These are phyloP conservation scores for Octonoba sinensis DNA, from an alignment of 2,888 invertebrate species.

Conservation along the genomic window DNA sequence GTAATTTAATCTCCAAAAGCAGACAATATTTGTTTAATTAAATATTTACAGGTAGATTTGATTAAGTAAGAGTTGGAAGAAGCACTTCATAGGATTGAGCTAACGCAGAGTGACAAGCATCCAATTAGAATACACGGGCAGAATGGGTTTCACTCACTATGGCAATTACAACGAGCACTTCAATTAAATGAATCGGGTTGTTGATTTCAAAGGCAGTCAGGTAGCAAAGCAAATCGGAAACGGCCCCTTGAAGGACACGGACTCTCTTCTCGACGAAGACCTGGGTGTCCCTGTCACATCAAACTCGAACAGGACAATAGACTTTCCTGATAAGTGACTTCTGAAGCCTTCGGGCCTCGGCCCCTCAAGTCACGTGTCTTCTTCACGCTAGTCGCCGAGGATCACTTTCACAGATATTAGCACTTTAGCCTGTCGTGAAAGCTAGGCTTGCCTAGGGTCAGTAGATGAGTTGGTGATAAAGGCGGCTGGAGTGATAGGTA, in stretches of 20 bases:
- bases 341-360: conserved; percentile 21
- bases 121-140: no score
- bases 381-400: conserved; percentile 38
- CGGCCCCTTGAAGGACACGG: conserved; percentile 31
- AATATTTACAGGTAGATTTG: no score
- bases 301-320: conserved; percentile 57
- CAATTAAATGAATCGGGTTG: no score
- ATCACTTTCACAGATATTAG: conserved; percentile 62
- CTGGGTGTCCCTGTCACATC: conserved; percentile 64
- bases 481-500: conserved; percentile 48
- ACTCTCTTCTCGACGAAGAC: conserved; percentile 20
- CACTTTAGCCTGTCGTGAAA: conserved; percentile 52
- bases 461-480: conserved; percentile 32
- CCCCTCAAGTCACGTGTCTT: conserved; percentile 50
- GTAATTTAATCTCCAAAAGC: no score
- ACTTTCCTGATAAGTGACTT: conserved; percentile 33
- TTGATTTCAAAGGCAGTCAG: no score
- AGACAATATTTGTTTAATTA: no score
- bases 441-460: conserved; percentile 37
- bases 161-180: no score
- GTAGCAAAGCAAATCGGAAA: conserved; percentile 9
- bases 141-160: no score
- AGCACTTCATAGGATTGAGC: no score
- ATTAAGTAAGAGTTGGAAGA: no score
- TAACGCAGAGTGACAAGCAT: no score